Base-by-base conservation (phyloP, 2,113 vertebrate genomes). In the Rallus limicola region DNA sequence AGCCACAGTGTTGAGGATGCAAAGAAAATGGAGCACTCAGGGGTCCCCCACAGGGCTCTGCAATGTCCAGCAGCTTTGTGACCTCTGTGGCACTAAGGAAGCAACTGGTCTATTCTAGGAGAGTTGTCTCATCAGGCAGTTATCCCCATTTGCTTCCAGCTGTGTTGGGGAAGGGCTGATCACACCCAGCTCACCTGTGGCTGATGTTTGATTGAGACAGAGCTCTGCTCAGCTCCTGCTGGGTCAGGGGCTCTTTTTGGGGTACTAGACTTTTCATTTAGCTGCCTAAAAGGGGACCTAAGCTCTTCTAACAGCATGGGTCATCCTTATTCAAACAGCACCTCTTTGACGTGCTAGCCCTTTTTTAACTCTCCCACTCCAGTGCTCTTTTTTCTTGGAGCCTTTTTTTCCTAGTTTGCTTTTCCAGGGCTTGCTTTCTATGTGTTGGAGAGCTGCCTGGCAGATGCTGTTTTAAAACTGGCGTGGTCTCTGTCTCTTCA, bases 371-470 rank as follows among this genome's bases (percentile, higher is more conserved):
- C 13, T 81, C 44, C 5, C 10, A 6, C 34, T 55, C 58, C 19
- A 82, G 71, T 44, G 16, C 19, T 82, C 11, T 31, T 88, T 91
- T 82, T 91, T 87, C 55, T 76, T 91, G 59, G 62, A 82, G 55
- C 29, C 31, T 84, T 92, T 92, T 92, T 80, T 56, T 65, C 68
- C 55, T 65, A 25, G 46, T 87, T 82, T 90, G 44, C 82, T 96
- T 97, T 95, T 92, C 63, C 9, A 72, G 38, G 26, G 16, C 26
- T 91, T 75, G 58, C 44, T 92, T 69, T 94, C 62, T 46, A 18
- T 29, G 31, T 3, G 29, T 59, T 36, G 44, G 50, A 80, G 89
- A 79, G 55, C 55, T 89, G 81, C 67, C 26, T 65, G 26, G 58
- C 31, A 63, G 90, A 79, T 67, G 71, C 33, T 74, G 16, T 13